Conservation (phyloP, 1,140 invertebrate genomes). For the Macrobrachium nipponense region DNA sequence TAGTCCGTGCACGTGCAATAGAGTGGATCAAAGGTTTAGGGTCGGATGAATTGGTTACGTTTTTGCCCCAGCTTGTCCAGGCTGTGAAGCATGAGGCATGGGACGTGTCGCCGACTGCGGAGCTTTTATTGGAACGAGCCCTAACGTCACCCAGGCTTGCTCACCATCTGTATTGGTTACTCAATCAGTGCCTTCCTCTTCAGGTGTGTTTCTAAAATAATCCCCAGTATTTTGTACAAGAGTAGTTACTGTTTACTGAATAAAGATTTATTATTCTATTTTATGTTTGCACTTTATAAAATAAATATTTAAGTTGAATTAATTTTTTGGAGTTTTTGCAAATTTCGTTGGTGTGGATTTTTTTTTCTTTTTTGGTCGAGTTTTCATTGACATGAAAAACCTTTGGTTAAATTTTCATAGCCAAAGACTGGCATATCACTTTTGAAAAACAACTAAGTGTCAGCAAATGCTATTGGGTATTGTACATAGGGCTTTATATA, state of each 20-base stretch:
- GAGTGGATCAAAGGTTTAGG: constrained; percentile 82
- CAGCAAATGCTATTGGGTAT: too few species aligned
- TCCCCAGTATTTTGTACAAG: constrained; percentile 2
- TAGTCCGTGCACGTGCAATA: constrained; percentile 86
- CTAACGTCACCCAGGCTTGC: constrained; percentile 89
- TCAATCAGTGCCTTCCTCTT: constrained; percentile 83
- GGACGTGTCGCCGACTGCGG: constrained; percentile 85
- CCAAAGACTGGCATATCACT: too few species aligned
- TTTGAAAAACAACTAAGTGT: too few species aligned
- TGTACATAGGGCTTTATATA: too few species aligned
- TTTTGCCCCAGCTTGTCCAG: constrained; percentile 93
- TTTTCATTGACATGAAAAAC: too few species aligned
- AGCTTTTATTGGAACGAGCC: constrained; percentile 85
- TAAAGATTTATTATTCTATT: too few species aligned
- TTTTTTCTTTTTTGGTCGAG: too few species aligned
- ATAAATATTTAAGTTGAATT: too few species aligned
- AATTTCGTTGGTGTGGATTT: too few species aligned
- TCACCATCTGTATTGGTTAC: constrained; percentile 94
- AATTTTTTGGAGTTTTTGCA: too few species aligned
- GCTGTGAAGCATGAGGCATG: constrained; percentile 94
- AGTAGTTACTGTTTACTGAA: constrained; percentile 28
- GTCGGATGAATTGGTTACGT: constrained; percentile 90
- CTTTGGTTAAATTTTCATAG: too few species aligned
- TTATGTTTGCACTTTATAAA: too few species aligned
- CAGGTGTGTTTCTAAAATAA: constrained; percentile 68